Conservation (phyloP, 2,113 vertebrate genomes). For the Sminthopsis crassicaudata region DNA sequence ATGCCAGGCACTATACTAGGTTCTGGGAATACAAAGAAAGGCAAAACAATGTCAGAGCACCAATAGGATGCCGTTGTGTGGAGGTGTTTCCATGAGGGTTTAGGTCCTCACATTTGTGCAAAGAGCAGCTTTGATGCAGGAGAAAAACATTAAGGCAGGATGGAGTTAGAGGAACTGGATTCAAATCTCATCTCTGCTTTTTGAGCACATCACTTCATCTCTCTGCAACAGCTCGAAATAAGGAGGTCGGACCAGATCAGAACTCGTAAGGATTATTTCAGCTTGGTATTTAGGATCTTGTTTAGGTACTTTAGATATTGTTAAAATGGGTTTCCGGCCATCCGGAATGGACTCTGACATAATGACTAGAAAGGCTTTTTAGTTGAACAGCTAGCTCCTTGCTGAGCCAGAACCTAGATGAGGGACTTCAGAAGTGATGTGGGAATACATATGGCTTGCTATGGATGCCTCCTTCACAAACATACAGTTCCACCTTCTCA, state of each 20-base stretch:
- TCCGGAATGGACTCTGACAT: conserved; percentile 18
- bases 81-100: too few species aligned
- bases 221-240: neutral
- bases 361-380: conserved; percentile 40
- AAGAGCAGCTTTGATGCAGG: neutral
- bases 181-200: conserved; percentile 12
- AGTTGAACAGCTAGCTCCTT: neutral
- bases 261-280: neutral
- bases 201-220: neutral
- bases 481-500: conserved; percentile 30
- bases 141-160: neutral
- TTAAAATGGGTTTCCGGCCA: neutral
- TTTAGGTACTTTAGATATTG: neutral
- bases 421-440: neutral
- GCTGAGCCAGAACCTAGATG: neutral
- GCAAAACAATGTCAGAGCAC: neutral
- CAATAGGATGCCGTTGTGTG: neutral
- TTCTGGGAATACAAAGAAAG: neutral
- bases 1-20: neutral
- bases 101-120: too few species aligned
- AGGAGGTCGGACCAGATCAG: neutral
- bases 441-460: neutral
- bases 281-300: neutral
- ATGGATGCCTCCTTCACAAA: conserved; percentile 13
- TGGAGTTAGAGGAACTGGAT: neutral